Conservation (phyloP, 2,888 invertebrate species). For the Ephialtes manifestator region DNA sequence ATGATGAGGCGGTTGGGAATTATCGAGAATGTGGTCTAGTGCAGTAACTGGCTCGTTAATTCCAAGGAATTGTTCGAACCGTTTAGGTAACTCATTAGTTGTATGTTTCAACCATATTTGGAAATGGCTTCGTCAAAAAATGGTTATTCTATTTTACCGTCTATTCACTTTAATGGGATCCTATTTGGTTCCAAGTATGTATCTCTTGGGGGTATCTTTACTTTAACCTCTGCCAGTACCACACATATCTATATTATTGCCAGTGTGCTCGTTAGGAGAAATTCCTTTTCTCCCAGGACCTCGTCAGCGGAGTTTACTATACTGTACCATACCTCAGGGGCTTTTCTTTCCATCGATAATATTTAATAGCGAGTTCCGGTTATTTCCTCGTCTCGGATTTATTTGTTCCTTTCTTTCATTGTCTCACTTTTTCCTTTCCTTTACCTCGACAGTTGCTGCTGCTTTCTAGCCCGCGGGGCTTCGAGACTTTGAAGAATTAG, state of each 20-base stretch:
- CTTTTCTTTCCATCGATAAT: constrained; percentile 54
- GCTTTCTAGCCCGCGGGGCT: constrained; percentile 34
- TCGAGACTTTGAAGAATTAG: constrained; percentile 50
- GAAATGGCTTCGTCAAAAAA: neutral
- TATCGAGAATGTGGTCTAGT: neutral
- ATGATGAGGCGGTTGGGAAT: neutral
- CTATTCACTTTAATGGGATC: neutral
- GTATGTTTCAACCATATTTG: neutral
- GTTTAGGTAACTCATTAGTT: neutral
- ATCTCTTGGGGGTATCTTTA: neutral
- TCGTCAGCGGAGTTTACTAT: constrained; percentile 24
- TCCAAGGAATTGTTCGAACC: neutral
- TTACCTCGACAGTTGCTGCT: constrained; percentile 31
- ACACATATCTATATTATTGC: neutral
- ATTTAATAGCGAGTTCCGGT: constrained; percentile 57
- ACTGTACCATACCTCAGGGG: constrained; percentile 23
- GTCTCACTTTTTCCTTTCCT: constrained; percentile 30
- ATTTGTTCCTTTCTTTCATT: constrained; percentile 32
- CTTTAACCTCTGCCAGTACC: neutral
- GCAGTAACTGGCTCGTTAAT: neutral
- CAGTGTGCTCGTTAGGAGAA: neutral
- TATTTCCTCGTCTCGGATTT: constrained; percentile 37
- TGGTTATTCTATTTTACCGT: neutral
- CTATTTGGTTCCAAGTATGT: neutral
- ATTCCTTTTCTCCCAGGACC: constrained; percentile 31